phyloP scores from a whole-genome alignment of 64 coral and sea anemone genomes.

The Catalaphyllia jardinei region DNA sequence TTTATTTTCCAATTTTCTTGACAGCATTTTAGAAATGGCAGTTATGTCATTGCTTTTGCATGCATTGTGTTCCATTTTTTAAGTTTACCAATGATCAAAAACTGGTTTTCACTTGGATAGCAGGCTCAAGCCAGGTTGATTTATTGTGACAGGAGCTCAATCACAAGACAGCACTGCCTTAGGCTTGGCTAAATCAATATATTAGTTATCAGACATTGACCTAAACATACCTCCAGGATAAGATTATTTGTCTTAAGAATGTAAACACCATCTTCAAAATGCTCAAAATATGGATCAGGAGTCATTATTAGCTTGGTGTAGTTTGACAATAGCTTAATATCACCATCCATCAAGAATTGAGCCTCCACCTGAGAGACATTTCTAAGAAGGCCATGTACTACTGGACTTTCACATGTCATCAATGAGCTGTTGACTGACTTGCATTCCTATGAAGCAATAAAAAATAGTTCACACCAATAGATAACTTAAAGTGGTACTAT shows the following conservation, averaged over 20 bases:
- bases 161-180: too few species aligned
- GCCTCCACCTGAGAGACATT: constrained; percentile 69
- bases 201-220: background rate
- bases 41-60: too few species aligned
- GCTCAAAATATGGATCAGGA: constrained; percentile 53
- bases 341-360: constrained; percentile 75
- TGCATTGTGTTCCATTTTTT: too few species aligned
- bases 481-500: too few species aligned
- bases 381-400: constrained; percentile 30
- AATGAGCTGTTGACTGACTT: constrained; percentile 16
- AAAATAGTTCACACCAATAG: background rate
- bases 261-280: constrained; percentile 40
- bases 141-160: too few species aligned
- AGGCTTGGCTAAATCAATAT: background rate
- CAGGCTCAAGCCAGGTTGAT: too few species aligned
- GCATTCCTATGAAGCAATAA: constrained; percentile 48
- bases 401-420: constrained; percentile 69
- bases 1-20: too few species aligned
- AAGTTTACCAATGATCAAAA: too few species aligned
- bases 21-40: too few species aligned
- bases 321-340: constrained; percentile 33
- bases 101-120: too few species aligned
- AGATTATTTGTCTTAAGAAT: constrained; percentile 43
- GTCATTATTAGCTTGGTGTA: constrained; percentile 49
- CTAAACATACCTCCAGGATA: constrained; percentile 66